Base-by-base conservation (phyloP, 2,888 invertebrate genomes). In the Cheilosia vernalis region DNA sequence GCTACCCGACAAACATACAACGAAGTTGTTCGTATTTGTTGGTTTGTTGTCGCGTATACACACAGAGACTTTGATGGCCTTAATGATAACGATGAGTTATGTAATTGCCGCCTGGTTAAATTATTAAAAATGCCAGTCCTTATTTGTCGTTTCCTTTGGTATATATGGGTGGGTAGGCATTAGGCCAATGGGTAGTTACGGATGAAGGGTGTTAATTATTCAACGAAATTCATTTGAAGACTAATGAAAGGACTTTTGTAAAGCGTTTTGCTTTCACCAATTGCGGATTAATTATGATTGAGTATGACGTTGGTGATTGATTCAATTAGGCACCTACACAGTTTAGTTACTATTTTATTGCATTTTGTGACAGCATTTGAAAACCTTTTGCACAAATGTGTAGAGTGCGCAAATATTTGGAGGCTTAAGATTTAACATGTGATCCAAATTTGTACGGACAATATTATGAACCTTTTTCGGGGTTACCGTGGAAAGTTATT, bases 51-150 rank as follows among this genome's bases (percentile, higher is more conserved):
- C 19, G 27, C 53, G 30, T 17, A 37, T 44, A 37, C 49, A 51
- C 33, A 47, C 42, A 63, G 42, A 55, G 49, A 49, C 19, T 49
- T 56, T 49, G 84, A 84, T 84, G 84, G 64, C 84, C 84, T 79
- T 79, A 84, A 84, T 84, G 84, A 84, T 84, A 79, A 84, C 63
- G 74, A 84, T 79, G 84, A 84, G 56, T 79, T 79, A 84, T 84
- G 69, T 79, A 70, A 84, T 84, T 79, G 74, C 64, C 40, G 84
- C 69, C 70, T 74, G 69, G 73, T 70, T 74, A 64, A 84, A 84
- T 84, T 79, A 84, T 84, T 84, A 73, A 83, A 64, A 67, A 63
- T 55, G 17, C 13, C 19, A 67, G 30, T 33, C 70, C 40, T 61
- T 42, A 37, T 40, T 44, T n/a, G 13, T 53, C 40, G 40, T 13